Evolutionary conservation across 2,888 invertebrate species (phyloP).

Genomic region (Zeuzera pyrina): DNA sequence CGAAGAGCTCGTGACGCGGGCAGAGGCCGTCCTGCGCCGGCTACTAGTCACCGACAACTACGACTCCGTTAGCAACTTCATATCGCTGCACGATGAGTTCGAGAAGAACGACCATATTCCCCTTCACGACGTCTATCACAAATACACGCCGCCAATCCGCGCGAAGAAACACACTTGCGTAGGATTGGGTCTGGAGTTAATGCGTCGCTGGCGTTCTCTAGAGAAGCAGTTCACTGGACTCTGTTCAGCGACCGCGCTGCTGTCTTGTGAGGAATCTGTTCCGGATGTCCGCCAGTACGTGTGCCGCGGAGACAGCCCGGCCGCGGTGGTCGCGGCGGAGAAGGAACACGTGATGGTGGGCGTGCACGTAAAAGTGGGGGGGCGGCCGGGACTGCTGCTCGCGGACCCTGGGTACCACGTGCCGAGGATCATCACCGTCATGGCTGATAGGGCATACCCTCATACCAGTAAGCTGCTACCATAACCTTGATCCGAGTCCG

Average conservation of each 20-base stretch:
- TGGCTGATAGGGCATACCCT: conserved; percentile 88
- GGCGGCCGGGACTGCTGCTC: conserved; percentile 83
- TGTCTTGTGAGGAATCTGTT: conserved; percentile 91
- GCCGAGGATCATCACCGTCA: conserved; percentile 87
- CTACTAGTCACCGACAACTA: conserved; percentile 90
- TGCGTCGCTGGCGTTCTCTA: conserved; percentile 75
- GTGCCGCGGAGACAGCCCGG: conserved; percentile 67
- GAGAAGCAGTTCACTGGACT: conserved; percentile 77
- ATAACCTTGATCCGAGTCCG: too few species aligned
- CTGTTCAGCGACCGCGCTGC: conserved; percentile 74
- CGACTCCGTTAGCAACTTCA: conserved; percentile 90
- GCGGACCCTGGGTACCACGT: conserved; percentile 95
- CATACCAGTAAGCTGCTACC: conserved; percentile 84
- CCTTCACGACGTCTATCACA: conserved; percentile 81
- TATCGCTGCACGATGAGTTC: conserved; percentile 77
- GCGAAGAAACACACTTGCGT: conserved; percentile 90
- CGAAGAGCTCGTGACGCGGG: conserved; percentile 84
- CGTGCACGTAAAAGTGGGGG: conserved; percentile 80
- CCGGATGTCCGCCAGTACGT: conserved; percentile 72
- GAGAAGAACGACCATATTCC: conserved; percentile 67
- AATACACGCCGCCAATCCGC: conserved; percentile 85
- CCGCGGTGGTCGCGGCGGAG: conserved; percentile 78
- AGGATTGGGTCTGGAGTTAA: conserved; percentile 86
- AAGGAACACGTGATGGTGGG: conserved; percentile 92
- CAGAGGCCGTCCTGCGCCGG: conserved; percentile 85